These are phyloP conservation scores for Falco cherrug DNA, from an alignment of 2,797 vertebrate species.

Conservation along the genomic window DNA sequence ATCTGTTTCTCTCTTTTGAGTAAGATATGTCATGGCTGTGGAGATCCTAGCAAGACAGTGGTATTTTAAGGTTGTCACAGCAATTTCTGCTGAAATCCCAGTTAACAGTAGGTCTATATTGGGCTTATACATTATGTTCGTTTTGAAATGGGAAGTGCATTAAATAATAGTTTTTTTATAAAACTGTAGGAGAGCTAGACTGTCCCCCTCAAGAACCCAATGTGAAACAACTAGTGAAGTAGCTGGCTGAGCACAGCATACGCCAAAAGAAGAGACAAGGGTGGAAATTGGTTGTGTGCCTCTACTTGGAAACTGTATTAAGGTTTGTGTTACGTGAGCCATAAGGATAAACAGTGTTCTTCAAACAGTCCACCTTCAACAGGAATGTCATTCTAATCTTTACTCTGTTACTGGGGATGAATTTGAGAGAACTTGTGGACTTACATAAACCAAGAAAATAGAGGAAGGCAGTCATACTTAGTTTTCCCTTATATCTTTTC, in stretches of 20 bases:
- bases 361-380: neutral
- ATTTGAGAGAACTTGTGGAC: neutral
- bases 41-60: neutral
- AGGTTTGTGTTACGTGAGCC: neutral
- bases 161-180: neutral
- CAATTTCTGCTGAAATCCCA: neutral
- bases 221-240: neutral
- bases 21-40: neutral
- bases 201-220: neutral
- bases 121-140: neutral
- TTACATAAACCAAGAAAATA: neutral
- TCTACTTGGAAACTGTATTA: neutral
- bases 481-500: neutral
- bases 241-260: neutral
- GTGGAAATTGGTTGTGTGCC: neutral
- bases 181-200: neutral
- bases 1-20: neutral
- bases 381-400: neutral
- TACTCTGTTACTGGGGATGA: neutral
- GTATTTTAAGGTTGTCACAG: neutral
- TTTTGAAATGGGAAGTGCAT: neutral
- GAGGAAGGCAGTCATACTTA: neutral
- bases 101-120: neutral
- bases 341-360: neutral
- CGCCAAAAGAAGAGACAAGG: neutral